phyloP scores from a whole-genome alignment of 1,140 invertebrate genomes.

The Rhopalosiphum maidis region DNA sequence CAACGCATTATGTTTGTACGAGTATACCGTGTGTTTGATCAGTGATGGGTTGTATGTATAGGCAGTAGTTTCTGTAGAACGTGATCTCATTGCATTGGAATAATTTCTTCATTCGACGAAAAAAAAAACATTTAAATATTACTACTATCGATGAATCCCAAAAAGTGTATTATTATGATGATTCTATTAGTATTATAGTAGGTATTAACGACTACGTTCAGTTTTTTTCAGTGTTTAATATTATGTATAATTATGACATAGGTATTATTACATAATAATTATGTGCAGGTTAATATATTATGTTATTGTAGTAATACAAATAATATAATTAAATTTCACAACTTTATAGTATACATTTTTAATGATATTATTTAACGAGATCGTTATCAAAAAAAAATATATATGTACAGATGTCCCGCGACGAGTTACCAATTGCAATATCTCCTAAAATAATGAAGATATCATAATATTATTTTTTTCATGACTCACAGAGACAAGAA shows the following conservation, averaged over 20 bases:
- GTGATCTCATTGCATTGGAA: background rate
- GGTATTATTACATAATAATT: background rate
- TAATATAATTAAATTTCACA: background rate
- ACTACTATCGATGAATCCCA: background rate
- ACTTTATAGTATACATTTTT: background rate
- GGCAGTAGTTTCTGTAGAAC: background rate
- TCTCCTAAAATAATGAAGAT: too few species aligned
- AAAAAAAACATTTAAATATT: too few species aligned
- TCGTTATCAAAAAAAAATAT: background rate
- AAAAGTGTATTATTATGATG: background rate
- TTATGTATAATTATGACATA: background rate
- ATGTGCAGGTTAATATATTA: background rate
- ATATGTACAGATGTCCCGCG: background rate
- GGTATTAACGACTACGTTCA: background rate
- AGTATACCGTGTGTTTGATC: background rate
- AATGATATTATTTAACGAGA: background rate
- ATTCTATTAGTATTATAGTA: background rate
- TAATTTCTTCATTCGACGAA: too few species aligned
- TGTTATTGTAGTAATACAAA: too few species aligned
- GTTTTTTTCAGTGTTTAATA: background rate
- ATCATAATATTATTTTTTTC: too few species aligned
- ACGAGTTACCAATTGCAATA: too few species aligned
- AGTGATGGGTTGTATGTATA: background rate
- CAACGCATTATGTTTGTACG: background rate
- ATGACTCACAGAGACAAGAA: too few species aligned